phyloP scores from a whole-genome alignment of 1,140 invertebrate species.

The Akabosia matsudoensis region DNA sequence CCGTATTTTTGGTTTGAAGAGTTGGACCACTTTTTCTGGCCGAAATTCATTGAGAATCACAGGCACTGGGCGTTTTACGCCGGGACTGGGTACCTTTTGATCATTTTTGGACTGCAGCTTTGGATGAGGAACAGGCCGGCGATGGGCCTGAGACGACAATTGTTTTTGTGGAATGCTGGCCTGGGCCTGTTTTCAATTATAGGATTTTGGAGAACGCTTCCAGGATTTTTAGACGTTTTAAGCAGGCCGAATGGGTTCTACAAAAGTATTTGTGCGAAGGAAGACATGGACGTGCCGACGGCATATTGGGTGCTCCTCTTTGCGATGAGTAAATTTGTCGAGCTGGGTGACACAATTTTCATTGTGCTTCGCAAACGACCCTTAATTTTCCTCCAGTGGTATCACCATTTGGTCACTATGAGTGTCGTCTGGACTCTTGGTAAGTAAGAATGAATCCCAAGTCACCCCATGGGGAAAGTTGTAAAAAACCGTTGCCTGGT shows the following conservation, averaged over 20 bases:
- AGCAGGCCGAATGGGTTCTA: conserved; percentile 12
- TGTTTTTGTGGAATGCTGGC: conserved; percentile 21
- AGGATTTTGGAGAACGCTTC: background rate
- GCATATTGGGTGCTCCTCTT: conserved; percentile 16
- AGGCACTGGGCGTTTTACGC: conserved; percentile 7
- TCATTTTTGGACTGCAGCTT: background rate
- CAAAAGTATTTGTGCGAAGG: conserved; percentile 1
- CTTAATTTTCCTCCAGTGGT: conserved; percentile 15
- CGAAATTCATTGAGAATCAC: background rate
- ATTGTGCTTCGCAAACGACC: conserved; percentile 7
- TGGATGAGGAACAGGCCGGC: conserved; percentile 14
- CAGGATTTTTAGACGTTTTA: conserved; percentile 3
- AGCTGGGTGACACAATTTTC: conserved; percentile 17
- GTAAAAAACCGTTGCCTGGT: too few relatives aligned
- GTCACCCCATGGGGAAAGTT: too few relatives aligned
- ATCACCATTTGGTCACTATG: background rate
- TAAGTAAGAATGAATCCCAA: background rate
- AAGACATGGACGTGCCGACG: background rate
- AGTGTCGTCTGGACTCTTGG: background rate
- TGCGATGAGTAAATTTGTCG: background rate
- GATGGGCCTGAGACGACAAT: background rate
- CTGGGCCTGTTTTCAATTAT: conserved; percentile 23
- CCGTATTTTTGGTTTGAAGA: background rate
- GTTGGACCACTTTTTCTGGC: background rate
- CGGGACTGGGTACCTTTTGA: background rate